phyloP scores from a whole-genome alignment of 1,140 invertebrate genomes.

The fruit fly (Drosophila melanogaster) region Release_6_plus_ISO1_MT NT_037436.4:130501-131000 shows the following conservation, averaged over 20 bases:
- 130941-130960: conserved; percentile 30
- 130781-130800: conserved; percentile 12
- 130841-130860: conserved; percentile 38
- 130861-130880: neutral
- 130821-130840: conserved; percentile 63
- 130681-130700: neutral
- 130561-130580: conserved; percentile 14
- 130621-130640: neutral
- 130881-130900: conserved; percentile 18
- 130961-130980: conserved; percentile 64
- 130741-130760: neutral
- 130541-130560: conserved; percentile 7
- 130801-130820: conserved; percentile 64
- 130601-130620: neutral
- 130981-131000: conserved; percentile 44
- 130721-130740: neutral
- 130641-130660: conserved; percentile 10
- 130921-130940: conserved; percentile 19
- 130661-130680: conserved; percentile 2
- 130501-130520: neutral
- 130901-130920: conserved; percentile 16
- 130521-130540: neutral
- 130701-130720: neutral
- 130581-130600: neutral
- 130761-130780: neutral